Conservation (phyloP, 2,888 invertebrate species). For the Eilema depressum region DNA sequence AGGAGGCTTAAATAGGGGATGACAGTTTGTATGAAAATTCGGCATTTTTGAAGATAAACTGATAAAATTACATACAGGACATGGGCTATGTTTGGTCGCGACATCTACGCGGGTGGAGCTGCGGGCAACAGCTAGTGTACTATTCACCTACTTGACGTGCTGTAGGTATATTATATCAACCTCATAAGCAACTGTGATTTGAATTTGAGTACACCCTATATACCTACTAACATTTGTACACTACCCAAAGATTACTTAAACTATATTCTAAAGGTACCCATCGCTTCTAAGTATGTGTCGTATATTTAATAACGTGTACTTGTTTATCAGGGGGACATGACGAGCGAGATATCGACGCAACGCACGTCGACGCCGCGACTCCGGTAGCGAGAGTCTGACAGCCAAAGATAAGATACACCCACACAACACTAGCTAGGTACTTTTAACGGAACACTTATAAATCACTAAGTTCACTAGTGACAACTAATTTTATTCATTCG, state of each 20-base stretch:
- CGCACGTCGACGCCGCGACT: conserved; percentile 53
- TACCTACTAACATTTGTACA: neutral
- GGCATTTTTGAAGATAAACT: too few species aligned
- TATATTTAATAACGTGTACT: conserved; percentile 67
- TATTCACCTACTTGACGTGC: too few species aligned
- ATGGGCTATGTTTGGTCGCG: too few species aligned
- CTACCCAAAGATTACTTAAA: neutral
- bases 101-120: too few species aligned
- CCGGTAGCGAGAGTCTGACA: conserved; percentile 68
- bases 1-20: too few species aligned
- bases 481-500: conserved; percentile 19
- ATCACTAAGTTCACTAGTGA: conserved; percentile 33
- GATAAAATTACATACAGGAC: too few species aligned
- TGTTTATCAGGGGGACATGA: conserved; percentile 70
- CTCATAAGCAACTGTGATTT: too few species aligned
- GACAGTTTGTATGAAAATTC: too few species aligned
- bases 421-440: conserved; percentile 52
- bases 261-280: neutral
- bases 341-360: conserved; percentile 61
- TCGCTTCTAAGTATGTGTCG: conserved; percentile 50
- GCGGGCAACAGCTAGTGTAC: too few species aligned
- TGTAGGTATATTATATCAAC: too few species aligned
- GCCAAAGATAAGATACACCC: conserved; percentile 69
- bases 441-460: conserved; percentile 44
- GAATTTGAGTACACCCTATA: too few species aligned